These are phyloP conservation scores for Nannospalax galili DNA, from an alignment of 2,113 vertebrate species.

Conservation along the genomic window DNA sequence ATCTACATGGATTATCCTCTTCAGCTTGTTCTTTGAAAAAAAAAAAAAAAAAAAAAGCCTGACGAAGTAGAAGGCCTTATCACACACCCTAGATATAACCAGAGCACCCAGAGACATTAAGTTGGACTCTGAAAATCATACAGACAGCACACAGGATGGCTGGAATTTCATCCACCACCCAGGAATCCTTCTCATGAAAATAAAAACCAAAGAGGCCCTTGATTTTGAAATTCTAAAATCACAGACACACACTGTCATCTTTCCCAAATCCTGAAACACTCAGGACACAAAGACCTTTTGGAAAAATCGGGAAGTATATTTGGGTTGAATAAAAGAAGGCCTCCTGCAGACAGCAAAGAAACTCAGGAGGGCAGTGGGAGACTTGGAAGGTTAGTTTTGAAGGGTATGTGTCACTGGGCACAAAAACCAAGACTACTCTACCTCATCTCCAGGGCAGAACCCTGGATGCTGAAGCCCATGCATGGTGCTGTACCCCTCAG, in stretches of 20 bases:
- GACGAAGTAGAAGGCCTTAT: background rate
- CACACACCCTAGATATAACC: background rate
- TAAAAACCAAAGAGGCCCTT: background rate
- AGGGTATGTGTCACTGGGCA: background rate
- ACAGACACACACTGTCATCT: background rate
- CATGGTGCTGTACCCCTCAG: too few species aligned
- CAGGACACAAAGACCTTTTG: background rate
- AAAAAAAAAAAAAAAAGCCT: background rate
- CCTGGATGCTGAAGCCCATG: background rate
- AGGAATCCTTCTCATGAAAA: background rate
- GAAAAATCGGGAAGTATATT: too few species aligned
- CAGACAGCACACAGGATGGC: background rate
- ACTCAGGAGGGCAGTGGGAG: background rate
- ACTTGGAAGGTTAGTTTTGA: background rate
- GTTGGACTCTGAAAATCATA: background rate
- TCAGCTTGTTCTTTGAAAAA: background rate
- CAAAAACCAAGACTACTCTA: background rate
- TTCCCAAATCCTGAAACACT: constrained; percentile 22
- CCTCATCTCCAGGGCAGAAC: background rate
- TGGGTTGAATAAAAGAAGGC: background rate
- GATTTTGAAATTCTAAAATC: background rate
- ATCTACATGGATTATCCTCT: background rate
- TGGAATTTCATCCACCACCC: background rate
- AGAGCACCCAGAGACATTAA: background rate
- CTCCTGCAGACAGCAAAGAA: background rate